A percentile compares a stretch with the other conserved stretches of the same genome.
Conservation (phyloP, 1,140 invertebrate genomes). For the Manduca sexta region DNA sequence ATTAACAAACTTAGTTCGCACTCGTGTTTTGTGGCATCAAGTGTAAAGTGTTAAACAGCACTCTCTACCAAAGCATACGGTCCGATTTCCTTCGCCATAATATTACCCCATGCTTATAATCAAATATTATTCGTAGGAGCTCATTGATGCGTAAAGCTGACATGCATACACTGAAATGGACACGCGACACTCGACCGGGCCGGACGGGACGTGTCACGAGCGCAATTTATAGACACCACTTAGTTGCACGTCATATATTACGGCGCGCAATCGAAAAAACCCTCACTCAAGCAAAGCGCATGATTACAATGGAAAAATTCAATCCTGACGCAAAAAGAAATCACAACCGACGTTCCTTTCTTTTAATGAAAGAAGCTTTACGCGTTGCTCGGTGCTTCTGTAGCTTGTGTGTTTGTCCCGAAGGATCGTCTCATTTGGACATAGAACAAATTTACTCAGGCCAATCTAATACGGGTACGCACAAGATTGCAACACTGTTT, state of each 20-base stretch:
- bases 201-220: slow-evolving; percentile 34
- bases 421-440: slow-evolving; percentile 51
- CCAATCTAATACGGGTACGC: slow-evolving; percentile 48
- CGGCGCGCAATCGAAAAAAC: slow-evolving; percentile 20
- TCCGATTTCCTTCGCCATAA: not conserved
- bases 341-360: slow-evolving; percentile 9
- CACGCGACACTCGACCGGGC: slow-evolving; percentile 30
- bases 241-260: slow-evolving; percentile 35
- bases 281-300: slow-evolving; percentile 7
- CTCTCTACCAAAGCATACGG: no score
- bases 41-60: no score
- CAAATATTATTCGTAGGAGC: slow-evolving; percentile 16
- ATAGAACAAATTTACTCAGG: slow-evolving; percentile 52
- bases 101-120: not conserved
- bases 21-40: no score
- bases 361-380: slow-evolving; percentile 40
- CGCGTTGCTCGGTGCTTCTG: slow-evolving; percentile 14
- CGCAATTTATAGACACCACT: slow-evolving; percentile 35
- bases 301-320: not conserved
- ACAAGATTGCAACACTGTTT: slow-evolving; percentile 36
- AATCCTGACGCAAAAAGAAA: not conserved
- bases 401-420: slow-evolving; percentile 18
- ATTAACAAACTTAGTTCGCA: no score
- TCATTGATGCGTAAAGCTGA: slow-evolving; percentile 23
- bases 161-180: slow-evolving; percentile 27